Evolutionary conservation across 2,113 vertebrate species (phyloP), one percentile per base, ranked within the genome.

Genomic region (Dissostichus mawsoni): DNA sequence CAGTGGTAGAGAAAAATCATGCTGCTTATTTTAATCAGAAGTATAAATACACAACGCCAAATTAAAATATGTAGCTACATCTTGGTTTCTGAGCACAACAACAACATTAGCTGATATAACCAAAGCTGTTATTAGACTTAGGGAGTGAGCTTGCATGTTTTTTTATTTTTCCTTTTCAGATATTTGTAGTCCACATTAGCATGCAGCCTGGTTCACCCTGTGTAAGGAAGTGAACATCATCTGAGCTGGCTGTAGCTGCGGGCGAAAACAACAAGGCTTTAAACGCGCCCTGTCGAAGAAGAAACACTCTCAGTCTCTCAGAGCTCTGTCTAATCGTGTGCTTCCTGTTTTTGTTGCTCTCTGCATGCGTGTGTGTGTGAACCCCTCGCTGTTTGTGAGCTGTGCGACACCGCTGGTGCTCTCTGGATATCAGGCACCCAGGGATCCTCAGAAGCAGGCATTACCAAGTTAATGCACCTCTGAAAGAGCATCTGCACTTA

Each of bases 241-340:
- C 83, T 73, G 77, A 86, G 86, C 84, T 63, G 89, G 88, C 91
- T 91, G 84, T 92, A 74, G 90, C 92, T 92, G 76, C 85, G 12
- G 89, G 91, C 86, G 63, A 90, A 92, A 93, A 92, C 92, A 91
- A 92, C 89, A 86, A 84, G 80, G 78, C 88, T 90, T 89, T 92
- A 90, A 92, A 92, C 50, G 68, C 85, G 76, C 63, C 63, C 89
- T 89, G 88, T 92, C 86, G 76, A 88, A 91, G 90, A 92, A 91
- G 87, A 89, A 90, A 88, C 85, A 57, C 85, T 89, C 12, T 79
- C 69, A 83, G 84, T 92, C 84, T 89, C 85, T 87, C 74, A 51
- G 82, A 89, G 91, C 92, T 88, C 88, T 8, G 83, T 90, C 78
- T 90, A 90, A 92, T 91, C 85, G 48, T 82, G 84, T 23, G 72